Base-by-base conservation (phyloP, 2,797 vertebrate genomes). In the Spinibarbus caldwelli region DNA sequence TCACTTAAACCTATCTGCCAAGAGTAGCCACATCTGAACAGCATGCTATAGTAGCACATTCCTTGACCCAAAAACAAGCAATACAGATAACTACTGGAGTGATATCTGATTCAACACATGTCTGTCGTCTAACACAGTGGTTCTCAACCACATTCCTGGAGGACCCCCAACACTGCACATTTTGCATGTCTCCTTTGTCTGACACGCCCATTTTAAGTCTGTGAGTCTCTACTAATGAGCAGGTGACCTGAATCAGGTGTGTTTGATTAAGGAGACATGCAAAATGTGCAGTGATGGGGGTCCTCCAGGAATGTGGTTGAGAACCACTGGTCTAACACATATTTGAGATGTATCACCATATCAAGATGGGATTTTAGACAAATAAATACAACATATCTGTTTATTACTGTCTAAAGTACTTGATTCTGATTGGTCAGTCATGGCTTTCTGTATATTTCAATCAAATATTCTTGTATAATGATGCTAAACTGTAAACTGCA, bases 1-100 rank as follows among this genome's bases (percentile, higher is more conserved):
- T 77, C 43, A 67, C 77, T 49, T 66, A 64, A 19, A 77, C 43
- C 34, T 54, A 29, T 8, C 38, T 78, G 76, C 76, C 54, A 78
- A 79, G 17, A 34, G 6, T 23, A 66, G 9, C 78, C 78, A 66
- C 29, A 66, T 47, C 38, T 47, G n/a, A 66, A 79, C 59, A 66
- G 78, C 17, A 43, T 11, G 54, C 36, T 29, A n/a, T 15, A 26
- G 4, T 59, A 64, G n/a, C 19, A 79, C 26, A 47, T 66, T 79
- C 2, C 59, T 31, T n/a, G n/a, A n/a, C n/a, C n/a, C 3, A 2
- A 47, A 43, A 64, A 79, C 41, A 79, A 34, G 19, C 54, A 78
- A 43, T 66, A 1, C 10, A 47, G 5, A 66, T 1, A 34, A 79
- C 77, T 23, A 38, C 49, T 52, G 52, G 73, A 38, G 49, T n/a